Evolutionary conservation across 2,113 vertebrate species (phyloP), one percentile per base, ranked within the genome.

Genomic region (Vulpes ferrilata): DNA sequence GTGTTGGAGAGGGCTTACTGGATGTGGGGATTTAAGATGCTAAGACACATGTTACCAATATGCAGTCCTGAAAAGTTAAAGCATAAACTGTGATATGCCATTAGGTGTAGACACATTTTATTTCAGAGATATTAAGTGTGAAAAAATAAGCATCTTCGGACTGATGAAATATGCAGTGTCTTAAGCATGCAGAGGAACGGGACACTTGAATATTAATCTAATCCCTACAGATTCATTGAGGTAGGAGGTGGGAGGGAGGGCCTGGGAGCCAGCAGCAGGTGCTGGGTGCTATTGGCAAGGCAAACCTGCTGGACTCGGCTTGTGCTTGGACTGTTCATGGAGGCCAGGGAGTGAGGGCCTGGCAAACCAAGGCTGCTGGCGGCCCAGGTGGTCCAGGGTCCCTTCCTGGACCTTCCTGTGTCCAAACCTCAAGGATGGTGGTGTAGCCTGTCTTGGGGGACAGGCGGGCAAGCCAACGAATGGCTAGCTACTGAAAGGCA

Each of bases 1-100:
- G 0, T 2, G 79, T 55, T 2, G 20, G 43, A 78, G 64, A 4
- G 22, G 27, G 62, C 51, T 3, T 0, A 0, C 7, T 20, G 1
- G 73, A 19, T 11, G 1, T 3, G 73, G 93, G 64, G 4, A 1
- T 38, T 35, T 4, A n/a, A 62, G 59, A 27, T 4, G 81, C 71
- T n/a, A 17, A 51, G 64, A 16, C 6, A 25, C 8, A 5, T 12
- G 1, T 4, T 16, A 3, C 25, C 48, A 51, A 51, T 12, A 11
- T 0, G 16, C 1, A 15, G 53, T 7, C 5, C 62, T 19, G 7
- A 22, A 62, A 51, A 20, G 25, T 53, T 6, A 19, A 23, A 35
- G 27, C 25, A 5, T 8, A 23, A 38, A 11, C n/a, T 22, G 10
- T 2, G n/a, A 32, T 4, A 1, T 22, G 0, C 32, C 67, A 12